These are phyloP conservation scores for Anabas testudineus DNA, from an alignment of 2,797 vertebrate genomes.

Conservation along the genomic window DNA sequence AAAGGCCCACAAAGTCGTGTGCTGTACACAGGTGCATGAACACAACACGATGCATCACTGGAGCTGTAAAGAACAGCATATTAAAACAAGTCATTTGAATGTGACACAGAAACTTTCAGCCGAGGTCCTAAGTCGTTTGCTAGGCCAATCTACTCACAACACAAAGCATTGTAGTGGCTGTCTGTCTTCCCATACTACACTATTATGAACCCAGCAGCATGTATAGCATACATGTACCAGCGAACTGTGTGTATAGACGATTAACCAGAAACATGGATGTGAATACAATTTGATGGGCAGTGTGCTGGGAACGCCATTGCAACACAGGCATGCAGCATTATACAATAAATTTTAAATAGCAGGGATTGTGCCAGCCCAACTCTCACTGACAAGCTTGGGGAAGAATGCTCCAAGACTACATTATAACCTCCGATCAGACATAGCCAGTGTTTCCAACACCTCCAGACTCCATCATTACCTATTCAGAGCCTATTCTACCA, in stretches of 20 bases:
- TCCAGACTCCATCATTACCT: conserved; percentile 78
- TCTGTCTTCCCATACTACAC: conserved; percentile 22
- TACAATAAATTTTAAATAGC: conserved; percentile 67
- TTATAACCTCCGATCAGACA: conserved; percentile 71
- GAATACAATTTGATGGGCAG: conserved; percentile 54
- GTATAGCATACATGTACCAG: conserved; percentile 40
- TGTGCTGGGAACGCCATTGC: conserved; percentile 41
- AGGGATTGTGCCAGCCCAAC: conserved; percentile 52
- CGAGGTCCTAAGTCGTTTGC: conserved; percentile 54
- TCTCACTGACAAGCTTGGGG: conserved; percentile 62
- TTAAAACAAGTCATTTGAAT: conserved; percentile 69
- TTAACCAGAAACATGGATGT: conserved; percentile 57
- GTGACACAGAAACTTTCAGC: conserved; percentile 55
- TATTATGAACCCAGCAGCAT: conserved; percentile 43
- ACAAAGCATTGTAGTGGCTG: conserved; percentile 54
- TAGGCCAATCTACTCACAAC: conserved; percentile 65
- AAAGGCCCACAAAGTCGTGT: conserved; percentile 24
- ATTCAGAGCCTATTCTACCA: conserved; percentile 70
- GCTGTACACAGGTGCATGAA: conserved; percentile 11
- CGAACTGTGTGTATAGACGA: conserved; percentile 50
- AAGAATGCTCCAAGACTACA: conserved; percentile 69
- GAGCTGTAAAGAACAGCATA: conserved; percentile 40
- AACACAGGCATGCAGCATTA: conserved; percentile 49
- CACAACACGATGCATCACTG: conserved; percentile 33
- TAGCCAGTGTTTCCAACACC: conserved; percentile 64